These are phyloP conservation scores for Tarsius wallacei DNA, from an alignment of 2,797 vertebrate species.

Conservation along the genomic window DNA sequence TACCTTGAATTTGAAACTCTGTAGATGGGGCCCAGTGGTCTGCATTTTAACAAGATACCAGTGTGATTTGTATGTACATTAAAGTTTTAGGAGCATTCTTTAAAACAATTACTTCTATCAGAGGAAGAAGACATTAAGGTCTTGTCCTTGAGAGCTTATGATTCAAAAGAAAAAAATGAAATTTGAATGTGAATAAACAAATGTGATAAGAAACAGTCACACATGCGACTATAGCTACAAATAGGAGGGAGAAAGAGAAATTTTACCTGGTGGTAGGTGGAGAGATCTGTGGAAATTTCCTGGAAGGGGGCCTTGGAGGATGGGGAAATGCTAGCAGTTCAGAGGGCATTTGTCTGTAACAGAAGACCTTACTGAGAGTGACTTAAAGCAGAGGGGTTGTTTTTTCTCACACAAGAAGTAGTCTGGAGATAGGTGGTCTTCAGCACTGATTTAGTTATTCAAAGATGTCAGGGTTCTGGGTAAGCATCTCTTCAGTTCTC, in stretches of 20 bases:
- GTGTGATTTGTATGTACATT: slow-evolving; percentile 16
- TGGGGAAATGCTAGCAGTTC: neutral
- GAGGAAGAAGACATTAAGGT: slow-evolving; percentile 33
- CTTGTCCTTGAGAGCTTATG: neutral
- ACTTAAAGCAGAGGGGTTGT: neutral
- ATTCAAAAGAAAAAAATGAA: slow-evolving; percentile 37
- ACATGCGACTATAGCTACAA: neutral
- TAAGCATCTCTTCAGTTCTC: neutral
- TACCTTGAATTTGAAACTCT: slow-evolving; percentile 1
- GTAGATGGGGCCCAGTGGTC: neutral
- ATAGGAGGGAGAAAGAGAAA: neutral
- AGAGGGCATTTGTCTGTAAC: neutral
- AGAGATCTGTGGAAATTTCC: slow-evolving; percentile 21
- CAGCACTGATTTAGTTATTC: slow-evolving; percentile 21
- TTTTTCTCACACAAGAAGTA: neutral
- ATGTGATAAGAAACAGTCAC: slow-evolving; percentile 34
- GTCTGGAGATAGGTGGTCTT: neutral
- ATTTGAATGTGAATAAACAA: slow-evolving; percentile 37
- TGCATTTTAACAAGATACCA: slow-evolving; percentile 33
- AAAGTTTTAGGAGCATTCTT: slow-evolving; percentile 36
- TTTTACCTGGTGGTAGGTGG: neutral
- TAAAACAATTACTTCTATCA: slow-evolving; percentile 31
- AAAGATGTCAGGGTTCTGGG: neutral
- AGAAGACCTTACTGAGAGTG: slow-evolving; percentile 15
- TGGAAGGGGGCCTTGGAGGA: neutral